Evolutionary conservation across 2,113 vertebrate genomes (phyloP).

Genomic region (Mohoua ochrocephala): DNA sequence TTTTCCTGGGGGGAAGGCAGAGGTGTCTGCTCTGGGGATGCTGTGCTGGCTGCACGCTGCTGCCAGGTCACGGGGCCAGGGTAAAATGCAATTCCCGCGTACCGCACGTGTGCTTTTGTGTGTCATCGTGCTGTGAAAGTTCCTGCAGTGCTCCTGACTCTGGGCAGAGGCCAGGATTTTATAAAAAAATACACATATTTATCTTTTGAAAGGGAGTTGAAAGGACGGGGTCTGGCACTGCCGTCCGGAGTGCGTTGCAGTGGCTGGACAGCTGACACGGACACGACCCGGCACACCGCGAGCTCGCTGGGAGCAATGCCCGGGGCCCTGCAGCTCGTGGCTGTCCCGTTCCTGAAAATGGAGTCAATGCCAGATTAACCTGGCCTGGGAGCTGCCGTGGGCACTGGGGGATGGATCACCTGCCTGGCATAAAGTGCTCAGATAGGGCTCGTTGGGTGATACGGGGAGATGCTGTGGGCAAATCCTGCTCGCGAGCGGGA

Average conservation of each 20-base stretch:
- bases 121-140: background rate
- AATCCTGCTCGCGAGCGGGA: rapidly evolving
- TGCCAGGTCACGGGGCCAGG: background rate
- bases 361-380: rapidly evolving
- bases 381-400: background rate
- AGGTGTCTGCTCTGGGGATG: background rate
- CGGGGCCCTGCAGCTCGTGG: background rate
- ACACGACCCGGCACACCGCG: rapidly evolving
- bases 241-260: rapidly evolving
- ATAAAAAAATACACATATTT: background rate
- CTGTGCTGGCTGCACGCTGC: background rate
- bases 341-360: rapidly evolving
- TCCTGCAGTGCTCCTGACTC: background rate
- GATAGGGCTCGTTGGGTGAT: background rate
- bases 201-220: background rate
- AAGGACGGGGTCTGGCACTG: background rate
- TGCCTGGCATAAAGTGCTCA: rapidly evolving
- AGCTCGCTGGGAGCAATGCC: background rate
- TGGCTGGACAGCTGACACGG: rapidly evolving
- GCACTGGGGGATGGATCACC: background rate
- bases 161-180: background rate
- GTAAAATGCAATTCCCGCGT: rapidly evolving
- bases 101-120: too few species aligned
- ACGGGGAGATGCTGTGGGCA: background rate
- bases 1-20: background rate